A percentile compares a stretch with the other conserved stretches of the same genome.
These are phyloP conservation scores for Siniperca chuatsi DNA, from an alignment of 2,113 vertebrate genomes.

Conservation along the genomic window DNA sequence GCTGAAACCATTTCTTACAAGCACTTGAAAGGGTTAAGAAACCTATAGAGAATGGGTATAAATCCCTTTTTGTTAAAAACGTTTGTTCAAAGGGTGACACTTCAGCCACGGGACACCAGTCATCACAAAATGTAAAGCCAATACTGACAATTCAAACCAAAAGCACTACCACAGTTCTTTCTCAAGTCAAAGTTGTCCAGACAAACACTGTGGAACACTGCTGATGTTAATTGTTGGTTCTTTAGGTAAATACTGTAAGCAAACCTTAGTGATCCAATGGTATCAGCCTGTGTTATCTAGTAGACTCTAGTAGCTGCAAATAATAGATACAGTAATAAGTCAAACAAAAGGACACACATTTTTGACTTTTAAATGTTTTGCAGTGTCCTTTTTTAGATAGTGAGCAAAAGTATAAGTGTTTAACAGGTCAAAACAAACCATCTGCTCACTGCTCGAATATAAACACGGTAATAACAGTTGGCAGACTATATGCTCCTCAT, in stretches of 20 bases:
- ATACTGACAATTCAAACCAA: background rate
- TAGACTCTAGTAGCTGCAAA: background rate
- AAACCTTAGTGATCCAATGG: background rate
- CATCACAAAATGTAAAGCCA: background rate
- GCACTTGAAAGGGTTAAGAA: background rate
- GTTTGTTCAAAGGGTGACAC: background rate
- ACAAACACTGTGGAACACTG: background rate
- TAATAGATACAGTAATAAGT: background rate
- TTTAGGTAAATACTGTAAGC: background rate
- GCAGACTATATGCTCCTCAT: background rate
- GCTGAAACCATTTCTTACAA: background rate
- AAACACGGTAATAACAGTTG: background rate
- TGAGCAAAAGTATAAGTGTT: background rate
- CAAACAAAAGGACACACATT: background rate
- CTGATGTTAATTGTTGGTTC: background rate
- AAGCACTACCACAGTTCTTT: background rate
- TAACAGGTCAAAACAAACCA: constrained; percentile 11
- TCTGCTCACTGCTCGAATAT: background rate
- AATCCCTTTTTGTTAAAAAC: background rate
- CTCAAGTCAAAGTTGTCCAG: background rate
- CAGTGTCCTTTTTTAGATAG: background rate
- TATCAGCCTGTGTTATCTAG: background rate
- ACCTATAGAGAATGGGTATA: background rate
- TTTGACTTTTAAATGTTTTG: background rate
- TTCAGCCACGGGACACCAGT: background rate